Conservation (phyloP, 2,797 vertebrate genomes). For the Ambastaia sidthimunki region DNA sequence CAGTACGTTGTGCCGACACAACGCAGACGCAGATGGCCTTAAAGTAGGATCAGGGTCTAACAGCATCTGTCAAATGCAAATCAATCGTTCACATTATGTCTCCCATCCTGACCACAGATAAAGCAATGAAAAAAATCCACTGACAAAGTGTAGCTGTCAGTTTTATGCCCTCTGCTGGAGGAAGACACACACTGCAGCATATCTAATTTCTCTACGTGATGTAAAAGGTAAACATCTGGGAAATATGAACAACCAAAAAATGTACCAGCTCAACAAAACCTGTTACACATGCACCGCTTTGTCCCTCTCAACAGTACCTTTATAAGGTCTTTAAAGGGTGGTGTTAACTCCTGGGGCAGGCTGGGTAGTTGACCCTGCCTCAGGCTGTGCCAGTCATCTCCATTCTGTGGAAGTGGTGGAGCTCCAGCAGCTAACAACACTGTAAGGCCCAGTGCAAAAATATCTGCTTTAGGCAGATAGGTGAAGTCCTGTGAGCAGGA, state of each 20-base stretch:
- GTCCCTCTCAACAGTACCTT: slow-evolving; percentile 74
- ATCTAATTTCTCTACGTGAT: not conserved
- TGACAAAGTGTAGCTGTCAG: not conserved
- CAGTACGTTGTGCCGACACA: slow-evolving; percentile 84
- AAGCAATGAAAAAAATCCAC: not conserved
- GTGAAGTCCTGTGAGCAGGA: slow-evolving; percentile 81
- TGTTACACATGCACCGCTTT: not conserved
- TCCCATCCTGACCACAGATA: too few relatives aligned
- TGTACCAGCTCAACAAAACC: not conserved
- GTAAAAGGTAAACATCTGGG: not conserved
- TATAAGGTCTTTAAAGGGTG: slow-evolving; percentile 79
- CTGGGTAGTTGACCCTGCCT: slow-evolving; percentile 82
- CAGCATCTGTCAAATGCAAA: slow-evolving; percentile 75
- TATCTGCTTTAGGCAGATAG: slow-evolving; percentile 90
- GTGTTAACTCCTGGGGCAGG: slow-evolving; percentile 80
- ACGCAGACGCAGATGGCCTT: slow-evolving; percentile 86
- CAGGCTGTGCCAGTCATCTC: slow-evolving; percentile 87
- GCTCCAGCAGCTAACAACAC: slow-evolving; percentile 85
- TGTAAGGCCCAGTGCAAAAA: slow-evolving; percentile 92
- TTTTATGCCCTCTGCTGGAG: slow-evolving; percentile 26
- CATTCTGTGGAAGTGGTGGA: slow-evolving; percentile 84
- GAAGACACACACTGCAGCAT: not conserved
- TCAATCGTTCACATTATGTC: not conserved
- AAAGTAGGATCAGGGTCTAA: slow-evolving; percentile 83
- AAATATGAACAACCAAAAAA: not conserved